Base-by-base conservation (phyloP, 2,888 invertebrate species). In the Cinara cedri region DNA sequence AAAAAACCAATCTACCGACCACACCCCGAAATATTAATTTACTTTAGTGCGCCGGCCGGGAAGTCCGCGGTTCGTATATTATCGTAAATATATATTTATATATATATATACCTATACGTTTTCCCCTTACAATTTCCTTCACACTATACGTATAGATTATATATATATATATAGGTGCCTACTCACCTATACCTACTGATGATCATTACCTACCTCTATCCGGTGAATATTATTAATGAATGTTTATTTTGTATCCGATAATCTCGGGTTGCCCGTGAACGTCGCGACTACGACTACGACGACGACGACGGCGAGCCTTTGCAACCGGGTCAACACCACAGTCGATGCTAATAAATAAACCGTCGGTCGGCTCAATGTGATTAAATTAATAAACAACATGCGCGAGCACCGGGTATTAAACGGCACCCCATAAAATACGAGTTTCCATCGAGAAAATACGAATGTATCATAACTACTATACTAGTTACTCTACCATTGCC, bases 21-120 rank as follows among this genome's bases (percentile, higher is more conserved):
- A 68, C 76, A 68, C 76, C 76, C 68, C 14, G 19, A 66, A 78
- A 78, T 78, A 78, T 78, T 68, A 78, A 78, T 78, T 78, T 78
- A 49, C 60, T 78, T 68, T 68, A 60, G 76, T 51, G 76, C 24
- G 44, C 55, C 55, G 54, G n/a, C 54, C 51, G n/a, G n/a, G n/a
- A n/a, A n/a, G n/a, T 34, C 34, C 6, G 6, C 34, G 34, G 6
- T 34, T 4, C n/a, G n/a, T 34, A 34, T 6, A 34, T 34, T 34
- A 34, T 6, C 34, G 34, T 34, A n/a, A n/a, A n/a, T n/a, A n/a
- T n/a, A n/a, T n/a, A n/a, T n/a, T n/a, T n/a, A n/a, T n/a, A n/a
- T n/a, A n/a, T n/a, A 34, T 4, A 51, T 8, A 49, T 54, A 63
- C 42, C 51, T n/a, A 44, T 6, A 6, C 24, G 34, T 54, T 63